phyloP scores from a whole-genome alignment of 2,888 invertebrate genomes.

The Aphodius sticticus region DNA sequence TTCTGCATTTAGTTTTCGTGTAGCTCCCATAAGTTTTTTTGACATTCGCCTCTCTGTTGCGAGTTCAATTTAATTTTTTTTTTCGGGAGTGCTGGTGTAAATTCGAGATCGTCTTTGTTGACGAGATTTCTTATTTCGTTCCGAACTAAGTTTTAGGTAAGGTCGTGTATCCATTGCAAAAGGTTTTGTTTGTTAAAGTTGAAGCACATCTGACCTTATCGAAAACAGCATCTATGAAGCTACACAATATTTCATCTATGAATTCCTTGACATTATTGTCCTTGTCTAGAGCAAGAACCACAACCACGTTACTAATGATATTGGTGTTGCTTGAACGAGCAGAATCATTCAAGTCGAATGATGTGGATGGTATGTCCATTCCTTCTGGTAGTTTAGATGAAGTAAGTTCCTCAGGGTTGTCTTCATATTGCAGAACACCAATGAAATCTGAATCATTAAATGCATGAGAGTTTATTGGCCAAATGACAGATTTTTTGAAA shows the following conservation, averaged over 20 bases:
- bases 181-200: neutral
- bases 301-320: no score
- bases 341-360: no score
- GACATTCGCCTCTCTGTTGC: neutral
- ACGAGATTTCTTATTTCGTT: neutral
- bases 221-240: neutral
- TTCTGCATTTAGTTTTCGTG: conserved; percentile 4
- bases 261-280: neutral
- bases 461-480: neutral
- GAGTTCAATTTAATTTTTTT: neutral
- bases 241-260: conserved; percentile 4
- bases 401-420: no score
- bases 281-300: neutral
- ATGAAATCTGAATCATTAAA: neutral
- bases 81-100: conserved; percentile 12
- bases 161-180: neutral
- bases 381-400: no score
- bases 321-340: no score
- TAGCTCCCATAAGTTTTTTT: neutral
- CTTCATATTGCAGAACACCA: neutral
- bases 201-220: conserved; percentile 4
- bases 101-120: neutral
- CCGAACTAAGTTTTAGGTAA: neutral
- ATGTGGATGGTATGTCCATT: no score
- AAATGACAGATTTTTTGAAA: neutral